Evolutionary conservation across 2,113 vertebrate genomes (phyloP), one percentile per base, ranked within the genome.

Genomic region (Solea solea): DNA sequence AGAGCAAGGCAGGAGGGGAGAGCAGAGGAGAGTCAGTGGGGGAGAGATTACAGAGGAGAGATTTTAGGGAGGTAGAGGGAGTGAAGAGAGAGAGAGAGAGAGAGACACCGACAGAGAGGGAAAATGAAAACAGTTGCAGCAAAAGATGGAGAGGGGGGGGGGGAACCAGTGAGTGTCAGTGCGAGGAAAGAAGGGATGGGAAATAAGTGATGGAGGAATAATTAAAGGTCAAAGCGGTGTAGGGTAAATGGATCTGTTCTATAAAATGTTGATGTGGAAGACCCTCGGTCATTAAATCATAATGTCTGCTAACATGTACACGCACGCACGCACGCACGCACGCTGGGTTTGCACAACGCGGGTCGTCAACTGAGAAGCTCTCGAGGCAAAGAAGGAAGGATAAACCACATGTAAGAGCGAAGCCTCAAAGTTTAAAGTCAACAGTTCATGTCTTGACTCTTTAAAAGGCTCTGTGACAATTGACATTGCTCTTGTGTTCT

Each of bases 1-100:
- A 65, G 71, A 82, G 76, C 57, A 15, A 46, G 39, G 68, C 53
- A 80, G 55, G 45, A 21, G 21, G 21, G 21, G 1, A 48, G 50
- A 74, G 66, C 68, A 54, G 66, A 74, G 66, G 69, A 54, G 66
- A 78, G 76, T 68, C 72, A 79, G 67, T 72, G 68, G 60, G 72
- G 72, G 65, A 65, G 69, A 81, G 84, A 84, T 82, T 82, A 83
- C 62, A 81, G 81, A 68, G 60, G 16, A 52, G 67, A 73, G 71
- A 60, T 59, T 78, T 74, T 68, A 68, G 66, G 63, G 60, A 82
- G 60, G 67, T 44, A 46, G 52, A 63, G 46, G 60, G 73, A 64
- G 60, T 73, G 48, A 56, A n/a, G 34, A 56, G 12, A 46, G 58
- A 81, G 56, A 58, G 68, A 83, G 21, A 21, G 21, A 81, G 56